Evolutionary conservation across 2,797 vertebrate genomes (phyloP), one percentile per base, ranked within the genome.

Genomic region (Eurystomus glaucurus): DNA sequence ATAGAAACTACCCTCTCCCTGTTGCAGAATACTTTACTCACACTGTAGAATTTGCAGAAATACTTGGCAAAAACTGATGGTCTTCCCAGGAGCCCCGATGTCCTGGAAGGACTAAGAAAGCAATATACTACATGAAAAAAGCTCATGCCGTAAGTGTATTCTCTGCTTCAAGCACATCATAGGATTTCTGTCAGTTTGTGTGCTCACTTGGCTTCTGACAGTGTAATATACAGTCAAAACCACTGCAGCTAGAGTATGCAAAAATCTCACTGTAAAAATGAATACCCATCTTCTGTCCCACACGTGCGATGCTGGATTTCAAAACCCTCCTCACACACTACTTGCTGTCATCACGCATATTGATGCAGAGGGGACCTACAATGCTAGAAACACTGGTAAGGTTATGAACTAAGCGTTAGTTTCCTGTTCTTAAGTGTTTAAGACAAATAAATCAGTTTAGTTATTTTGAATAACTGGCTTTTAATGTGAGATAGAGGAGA

Each of bases 141-240:
- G 41, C 33, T 86, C 37, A 46, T 39, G 37, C 29, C 69, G 43
- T 41, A 57, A 20, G 23, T 9, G 19, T 55, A 19, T 75, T 90
- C 82, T 50, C 37, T 75, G 70, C 83, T 88, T 84, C 83, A 79
- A 85, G 57, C 83, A 92, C 29, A 58, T 61, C 33, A 43, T 72
- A 81, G 57, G 39, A 85, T 80, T 94, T 85, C 83, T 92, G 72
- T 88, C 68, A n/a, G 29, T 52, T 77, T 74, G 20, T 37, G 61
- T 64, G 20, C 65, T 55, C 5, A 39, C 71, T 68, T 85, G 57
- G 31, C 25, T 52, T 41, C 52, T 62, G 68, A 35, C 41, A 43
- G 37, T 28, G 12, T 16, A 57, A 61, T 13, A 72, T 16, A 17
- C 25, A 43, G 55, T 10, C 43, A 77, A 88, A 89, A 22, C 41